These are phyloP conservation scores for Poliocrania exsul DNA, from an alignment of 2,797 vertebrate genomes.

Conservation along the genomic window DNA sequence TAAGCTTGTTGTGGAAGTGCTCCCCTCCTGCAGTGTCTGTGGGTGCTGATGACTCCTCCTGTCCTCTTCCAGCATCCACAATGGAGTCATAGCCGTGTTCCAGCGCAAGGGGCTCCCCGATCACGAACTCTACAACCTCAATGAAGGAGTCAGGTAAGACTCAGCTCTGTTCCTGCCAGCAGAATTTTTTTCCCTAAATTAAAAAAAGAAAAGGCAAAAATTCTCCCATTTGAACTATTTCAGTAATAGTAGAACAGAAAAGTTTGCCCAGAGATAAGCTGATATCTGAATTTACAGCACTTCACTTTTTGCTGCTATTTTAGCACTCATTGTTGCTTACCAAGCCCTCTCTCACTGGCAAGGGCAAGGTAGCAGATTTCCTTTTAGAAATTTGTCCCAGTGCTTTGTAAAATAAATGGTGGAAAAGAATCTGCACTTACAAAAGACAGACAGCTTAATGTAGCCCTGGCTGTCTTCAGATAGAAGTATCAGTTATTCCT, in stretches of 20 bases:
- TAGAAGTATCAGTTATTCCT: neutral
- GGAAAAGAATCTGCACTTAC: neutral
- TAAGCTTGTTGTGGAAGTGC: neutral
- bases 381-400: neutral
- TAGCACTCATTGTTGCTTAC: neutral
- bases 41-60: neutral
- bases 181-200: neutral
- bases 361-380: neutral
- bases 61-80: slow-evolving; percentile 87
- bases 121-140: slow-evolving; percentile 92
- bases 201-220: neutral
- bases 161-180: neutral
- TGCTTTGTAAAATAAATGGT: neutral
- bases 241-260: neutral
- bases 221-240: neutral
- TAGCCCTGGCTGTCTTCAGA: neutral
- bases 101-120: slow-evolving; percentile 92
- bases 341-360: neutral
- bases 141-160: slow-evolving; percentile 93
- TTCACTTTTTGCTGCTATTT: neutral
- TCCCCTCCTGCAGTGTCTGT: neutral
- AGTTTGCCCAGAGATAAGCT: neutral
- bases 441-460: neutral
- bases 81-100: slow-evolving; percentile 93
- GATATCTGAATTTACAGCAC: neutral